Evolutionary conservation across 2,888 invertebrate species (phyloP).

Genomic region (Hypomecis atomaria): DNA sequence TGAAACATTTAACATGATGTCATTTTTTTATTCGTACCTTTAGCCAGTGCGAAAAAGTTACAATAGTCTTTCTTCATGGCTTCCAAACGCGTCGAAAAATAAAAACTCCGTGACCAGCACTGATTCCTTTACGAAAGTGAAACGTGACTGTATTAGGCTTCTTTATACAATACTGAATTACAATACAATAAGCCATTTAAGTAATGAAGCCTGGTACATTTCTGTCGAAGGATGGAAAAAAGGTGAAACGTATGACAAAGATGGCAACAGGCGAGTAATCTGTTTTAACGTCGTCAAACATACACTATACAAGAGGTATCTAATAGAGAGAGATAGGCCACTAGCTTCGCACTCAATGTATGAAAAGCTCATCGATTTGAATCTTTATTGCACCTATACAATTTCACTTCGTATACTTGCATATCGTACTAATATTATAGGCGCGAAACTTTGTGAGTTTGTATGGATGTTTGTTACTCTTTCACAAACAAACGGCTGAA

Average conservation of each 20-base stretch:
- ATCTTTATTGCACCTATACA: too few relatives aligned
- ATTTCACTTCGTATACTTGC: too few relatives aligned
- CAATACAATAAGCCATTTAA: constrained; percentile 17
- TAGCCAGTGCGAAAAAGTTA: not conserved
- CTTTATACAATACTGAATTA: constrained; percentile 1
- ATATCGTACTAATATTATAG: too few relatives aligned
- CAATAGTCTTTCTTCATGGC: constrained; percentile 1
- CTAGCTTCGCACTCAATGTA: too few relatives aligned
- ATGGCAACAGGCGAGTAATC: constrained; percentile 8
- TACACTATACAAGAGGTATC: not conserved
- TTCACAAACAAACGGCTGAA: too few relatives aligned
- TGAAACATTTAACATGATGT: too few relatives aligned
- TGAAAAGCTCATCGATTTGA: too few relatives aligned
- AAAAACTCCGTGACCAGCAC: not conserved
- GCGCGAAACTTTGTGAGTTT: too few relatives aligned
- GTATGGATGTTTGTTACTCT: too few relatives aligned
- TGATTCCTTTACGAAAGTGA: not conserved
- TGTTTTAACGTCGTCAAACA: constrained; percentile 19
- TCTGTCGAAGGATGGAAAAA: constrained; percentile 8
- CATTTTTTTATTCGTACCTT: not conserved
- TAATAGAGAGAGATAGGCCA: too few relatives aligned
- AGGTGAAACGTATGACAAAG: constrained; percentile 2
- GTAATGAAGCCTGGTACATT: constrained; percentile 14
- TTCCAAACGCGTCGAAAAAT: not conserved
- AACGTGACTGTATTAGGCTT: constrained; percentile 14